These are phyloP conservation scores for Leptonema lineaticorne DNA, from an alignment of 1,140 invertebrate genomes.

Conservation along the genomic window DNA sequence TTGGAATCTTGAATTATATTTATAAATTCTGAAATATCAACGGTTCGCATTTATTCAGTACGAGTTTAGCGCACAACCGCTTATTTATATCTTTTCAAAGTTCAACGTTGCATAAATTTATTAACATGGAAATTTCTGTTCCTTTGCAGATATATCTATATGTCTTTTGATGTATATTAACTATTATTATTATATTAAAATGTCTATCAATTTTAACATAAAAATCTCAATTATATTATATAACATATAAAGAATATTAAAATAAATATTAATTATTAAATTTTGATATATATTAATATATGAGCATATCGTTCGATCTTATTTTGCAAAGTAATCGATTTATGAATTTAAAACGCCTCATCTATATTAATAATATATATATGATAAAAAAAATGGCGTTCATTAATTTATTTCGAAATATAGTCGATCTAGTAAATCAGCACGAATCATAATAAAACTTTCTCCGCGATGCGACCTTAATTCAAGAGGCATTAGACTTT, in stretches of 20 bases:
- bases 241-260: no score
- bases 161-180: no score
- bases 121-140: no score
- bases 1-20: neutral
- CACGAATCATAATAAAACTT: neutral
- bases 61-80: neutral
- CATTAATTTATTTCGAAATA: neutral
- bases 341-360: neutral
- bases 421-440: neutral
- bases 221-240: no score
- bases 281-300: no score
- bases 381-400: neutral
- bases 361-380: neutral
- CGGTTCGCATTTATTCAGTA: no score
- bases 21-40: neutral
- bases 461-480: conserved; percentile 11
- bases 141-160: no score
- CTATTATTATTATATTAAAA: no score
- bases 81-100: neutral
- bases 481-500: neutral
- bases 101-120: no score
- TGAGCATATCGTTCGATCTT: no score
- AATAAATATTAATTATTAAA: no score
- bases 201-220: no score
- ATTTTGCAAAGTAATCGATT: neutral